Evolutionary conservation across 2,888 invertebrate genomes (phyloP).

Genomic region (Ormyrus nitidulus): DNA sequence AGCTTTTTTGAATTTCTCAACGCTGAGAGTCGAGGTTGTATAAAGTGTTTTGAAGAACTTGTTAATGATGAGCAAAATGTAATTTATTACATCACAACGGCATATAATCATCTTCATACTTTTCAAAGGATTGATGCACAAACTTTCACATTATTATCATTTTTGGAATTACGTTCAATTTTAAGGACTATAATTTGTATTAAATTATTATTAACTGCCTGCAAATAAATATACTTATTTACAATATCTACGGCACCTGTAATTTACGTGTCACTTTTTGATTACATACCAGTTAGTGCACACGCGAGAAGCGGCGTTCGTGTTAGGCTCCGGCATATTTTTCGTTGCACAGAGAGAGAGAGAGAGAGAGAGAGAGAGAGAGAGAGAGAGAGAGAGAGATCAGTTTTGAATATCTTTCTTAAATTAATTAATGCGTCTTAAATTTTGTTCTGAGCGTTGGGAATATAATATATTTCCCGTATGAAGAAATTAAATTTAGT

Average conservation of each 20-base stretch:
- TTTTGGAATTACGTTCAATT: neutral
- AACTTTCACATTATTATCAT: neutral
- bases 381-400: constrained; percentile 4
- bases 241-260: constrained; percentile 7
- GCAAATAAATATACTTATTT: constrained; percentile 11
- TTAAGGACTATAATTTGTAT: neutral
- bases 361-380: constrained; percentile 47
- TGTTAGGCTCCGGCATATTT: constrained; percentile 69
- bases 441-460: no score
- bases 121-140: constrained; percentile 10
- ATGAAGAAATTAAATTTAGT: no score
- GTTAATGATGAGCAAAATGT: neutral
- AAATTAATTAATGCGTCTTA: no score
- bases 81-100: neutral
- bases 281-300: constrained; percentile 5
- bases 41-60: no score
- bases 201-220: constrained; percentile 18
- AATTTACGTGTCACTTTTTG: constrained; percentile 11
- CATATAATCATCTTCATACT: neutral
- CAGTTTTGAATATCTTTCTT: no score
- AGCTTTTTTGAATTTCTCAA: no score
- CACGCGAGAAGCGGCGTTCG: constrained; percentile 22
- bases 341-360: constrained; percentile 62
- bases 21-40: no score
- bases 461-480: no score